phyloP scores from a whole-genome alignment of 2,113 vertebrate genomes.

The Austrofundulus limnaeus region DNA sequence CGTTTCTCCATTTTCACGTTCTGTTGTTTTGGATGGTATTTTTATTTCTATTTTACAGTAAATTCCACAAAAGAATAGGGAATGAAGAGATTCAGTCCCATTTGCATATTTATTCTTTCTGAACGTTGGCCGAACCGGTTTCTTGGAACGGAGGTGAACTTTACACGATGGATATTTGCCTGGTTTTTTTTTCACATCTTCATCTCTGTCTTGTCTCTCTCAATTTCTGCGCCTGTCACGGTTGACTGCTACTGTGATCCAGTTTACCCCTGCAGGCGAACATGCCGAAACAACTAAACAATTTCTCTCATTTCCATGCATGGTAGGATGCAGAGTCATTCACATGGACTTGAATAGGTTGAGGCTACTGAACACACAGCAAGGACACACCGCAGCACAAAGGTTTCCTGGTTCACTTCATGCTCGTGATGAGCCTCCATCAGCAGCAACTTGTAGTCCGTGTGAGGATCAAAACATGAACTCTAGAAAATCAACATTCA shows the following conservation, averaged over 20 bases:
- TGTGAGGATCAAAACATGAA: slow-evolving; percentile 24
- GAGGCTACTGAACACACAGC: slow-evolving; percentile 4
- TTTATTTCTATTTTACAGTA: slow-evolving; percentile 53
- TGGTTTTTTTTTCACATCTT: slow-evolving; percentile 6
- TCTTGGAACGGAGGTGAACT: slow-evolving; percentile 43
- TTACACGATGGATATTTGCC: slow-evolving; percentile 49
- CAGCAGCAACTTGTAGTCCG: slow-evolving; percentile 32
- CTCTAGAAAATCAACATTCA: slow-evolving; percentile 7
- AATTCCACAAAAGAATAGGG: slow-evolving; percentile 10
- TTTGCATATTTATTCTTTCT: slow-evolving; percentile 62
- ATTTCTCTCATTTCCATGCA: slow-evolving; percentile 68
- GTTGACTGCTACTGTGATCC: slow-evolving; percentile 59
- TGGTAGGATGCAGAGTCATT: slow-evolving; percentile 30
- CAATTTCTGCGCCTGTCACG: slow-evolving; percentile 67
- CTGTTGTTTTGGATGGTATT: slow-evolving; percentile 36
- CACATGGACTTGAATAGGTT: slow-evolving; percentile 25
- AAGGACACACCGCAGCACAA: not conserved
- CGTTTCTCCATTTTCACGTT: slow-evolving; percentile 7
- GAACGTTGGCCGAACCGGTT: slow-evolving; percentile 25
- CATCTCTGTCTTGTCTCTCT: slow-evolving; percentile 36
- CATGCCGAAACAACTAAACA: slow-evolving; percentile 50
- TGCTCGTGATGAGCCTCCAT: not conserved
- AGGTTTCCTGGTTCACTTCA: slow-evolving; percentile 14
- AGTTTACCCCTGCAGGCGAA: slow-evolving; percentile 45
- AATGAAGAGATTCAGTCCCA: slow-evolving; percentile 25